Conservation (phyloP, 1,140 invertebrate genomes). For the Atta texana region DNA sequence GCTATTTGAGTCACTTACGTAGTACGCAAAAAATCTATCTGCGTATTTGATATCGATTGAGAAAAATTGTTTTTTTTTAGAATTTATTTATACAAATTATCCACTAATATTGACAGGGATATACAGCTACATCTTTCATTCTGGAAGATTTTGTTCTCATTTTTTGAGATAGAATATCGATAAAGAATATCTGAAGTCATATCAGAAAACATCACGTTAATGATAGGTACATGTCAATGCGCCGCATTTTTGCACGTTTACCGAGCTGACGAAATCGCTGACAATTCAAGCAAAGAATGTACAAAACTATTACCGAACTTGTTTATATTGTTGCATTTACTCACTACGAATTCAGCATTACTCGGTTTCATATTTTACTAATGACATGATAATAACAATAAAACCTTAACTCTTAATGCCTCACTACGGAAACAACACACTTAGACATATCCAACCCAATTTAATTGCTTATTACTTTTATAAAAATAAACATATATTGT, state of each 20-base stretch:
- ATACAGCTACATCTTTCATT: not conserved
- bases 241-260: not conserved
- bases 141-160: not conserved
- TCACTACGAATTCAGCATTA: not conserved
- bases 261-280: not conserved
- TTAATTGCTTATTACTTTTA: too few relatives aligned
- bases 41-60: not conserved
- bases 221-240: not conserved
- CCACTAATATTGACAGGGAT: not conserved
- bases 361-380: slow-evolving; percentile 2
- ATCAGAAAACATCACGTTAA: not conserved
- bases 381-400: slow-evolving; percentile 2
- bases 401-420: not conserved
- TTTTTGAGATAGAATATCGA: not conserved
- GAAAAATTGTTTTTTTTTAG: not conserved
- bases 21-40: not conserved
- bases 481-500: too few relatives aligned
- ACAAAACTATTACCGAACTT: not conserved
- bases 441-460: too few relatives aligned
- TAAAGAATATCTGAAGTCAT: not conserved
- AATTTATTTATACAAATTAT: slow-evolving; percentile 16
- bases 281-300: not conserved
- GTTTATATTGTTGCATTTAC: not conserved
- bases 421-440: too few relatives aligned
- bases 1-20: not conserved